Evolutionary conservation across 1,140 invertebrate species (phyloP).

Genomic region (Drosophila saltans): DNA sequence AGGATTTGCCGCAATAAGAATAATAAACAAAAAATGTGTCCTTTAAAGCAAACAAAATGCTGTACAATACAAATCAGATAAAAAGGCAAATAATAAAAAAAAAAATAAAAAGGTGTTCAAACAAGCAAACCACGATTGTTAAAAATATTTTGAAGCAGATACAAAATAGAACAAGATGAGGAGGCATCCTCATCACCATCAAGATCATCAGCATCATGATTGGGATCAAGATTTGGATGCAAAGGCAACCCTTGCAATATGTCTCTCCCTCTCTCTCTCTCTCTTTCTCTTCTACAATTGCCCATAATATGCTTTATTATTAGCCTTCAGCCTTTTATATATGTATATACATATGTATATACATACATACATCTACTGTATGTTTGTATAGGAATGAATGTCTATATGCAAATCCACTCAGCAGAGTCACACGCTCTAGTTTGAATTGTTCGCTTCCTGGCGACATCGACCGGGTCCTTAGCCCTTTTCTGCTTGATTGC

Average conservation of each 20-base stretch:
- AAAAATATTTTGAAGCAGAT: constrained; percentile 78
- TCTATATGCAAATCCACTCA: constrained; percentile 78
- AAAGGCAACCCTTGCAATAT: constrained; percentile 19
- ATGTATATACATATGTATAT: background rate
- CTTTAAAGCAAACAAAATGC: constrained; percentile 77
- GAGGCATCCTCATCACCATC: constrained; percentile 17
- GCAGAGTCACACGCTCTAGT: constrained; percentile 79
- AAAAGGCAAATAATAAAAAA: constrained; percentile 44
- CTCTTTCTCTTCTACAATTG: constrained; percentile 52
- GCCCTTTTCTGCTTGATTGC: constrained; percentile 73
- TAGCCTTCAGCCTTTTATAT: constrained; percentile 59
- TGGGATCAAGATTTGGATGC: constrained; percentile 43
- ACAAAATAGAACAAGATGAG: constrained; percentile 71
- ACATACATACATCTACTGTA: background rate
- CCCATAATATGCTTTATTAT: constrained; percentile 81
- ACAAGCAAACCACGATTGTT: constrained; percentile 82
- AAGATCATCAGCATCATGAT: constrained; percentile 24
- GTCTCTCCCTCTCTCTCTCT: constrained; percentile 28
- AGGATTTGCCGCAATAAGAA: constrained; percentile 70
- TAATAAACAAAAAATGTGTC: constrained; percentile 75
- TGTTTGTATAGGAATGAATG: constrained; percentile 37
- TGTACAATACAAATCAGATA: constrained; percentile 75
- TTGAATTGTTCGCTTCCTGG: constrained; percentile 75
- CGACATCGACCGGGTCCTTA: constrained; percentile 19
- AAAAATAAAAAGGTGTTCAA: constrained; percentile 71